A percentile compares a stretch with the other conserved stretches of the same genome.
Evolutionary conservation across 1,140 invertebrate species (phyloP).

Genomic region (Caenorhabditis latens): DNA sequence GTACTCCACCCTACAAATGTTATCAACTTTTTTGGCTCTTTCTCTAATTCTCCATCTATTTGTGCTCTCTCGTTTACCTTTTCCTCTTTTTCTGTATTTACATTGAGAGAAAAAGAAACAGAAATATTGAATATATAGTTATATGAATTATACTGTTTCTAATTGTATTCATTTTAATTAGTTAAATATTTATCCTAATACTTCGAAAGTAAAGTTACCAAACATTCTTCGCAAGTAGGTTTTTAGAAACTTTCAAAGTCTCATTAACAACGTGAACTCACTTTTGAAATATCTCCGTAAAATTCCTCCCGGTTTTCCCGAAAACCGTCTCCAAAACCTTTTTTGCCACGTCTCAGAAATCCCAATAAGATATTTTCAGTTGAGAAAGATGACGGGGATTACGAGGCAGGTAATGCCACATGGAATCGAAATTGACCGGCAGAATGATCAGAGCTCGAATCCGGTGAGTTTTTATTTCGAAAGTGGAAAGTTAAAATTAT

Average conservation of each 20-base stretch:
- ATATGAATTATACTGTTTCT: too few species aligned
- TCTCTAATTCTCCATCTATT: constrained; percentile 7
- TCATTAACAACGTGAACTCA: too few species aligned
- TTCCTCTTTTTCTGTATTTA: neutral
- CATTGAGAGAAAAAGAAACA: neutral
- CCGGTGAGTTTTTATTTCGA: neutral
- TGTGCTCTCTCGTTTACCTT: neutral
- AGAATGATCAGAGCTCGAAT: constrained; percentile 25
- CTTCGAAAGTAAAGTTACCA: too few species aligned
- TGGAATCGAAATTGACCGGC: neutral
- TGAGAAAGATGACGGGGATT: neutral
- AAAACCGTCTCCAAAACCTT: too few species aligned
- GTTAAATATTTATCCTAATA: too few species aligned
- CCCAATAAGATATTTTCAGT: neutral
- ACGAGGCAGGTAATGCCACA: neutral
- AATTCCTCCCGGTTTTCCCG: too few species aligned
- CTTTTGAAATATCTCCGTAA: too few species aligned
- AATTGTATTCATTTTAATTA: too few species aligned
- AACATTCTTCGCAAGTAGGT: too few species aligned
- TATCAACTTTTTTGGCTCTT: constrained; percentile 3
- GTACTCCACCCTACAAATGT: neutral
- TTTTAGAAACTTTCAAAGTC: too few species aligned
- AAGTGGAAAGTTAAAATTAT: neutral
- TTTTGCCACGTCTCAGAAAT: too few species aligned
- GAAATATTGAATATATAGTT: neutral